phyloP scores from a whole-genome alignment of 1,140 invertebrate genomes.

The Drosophila persimilis region DNA sequence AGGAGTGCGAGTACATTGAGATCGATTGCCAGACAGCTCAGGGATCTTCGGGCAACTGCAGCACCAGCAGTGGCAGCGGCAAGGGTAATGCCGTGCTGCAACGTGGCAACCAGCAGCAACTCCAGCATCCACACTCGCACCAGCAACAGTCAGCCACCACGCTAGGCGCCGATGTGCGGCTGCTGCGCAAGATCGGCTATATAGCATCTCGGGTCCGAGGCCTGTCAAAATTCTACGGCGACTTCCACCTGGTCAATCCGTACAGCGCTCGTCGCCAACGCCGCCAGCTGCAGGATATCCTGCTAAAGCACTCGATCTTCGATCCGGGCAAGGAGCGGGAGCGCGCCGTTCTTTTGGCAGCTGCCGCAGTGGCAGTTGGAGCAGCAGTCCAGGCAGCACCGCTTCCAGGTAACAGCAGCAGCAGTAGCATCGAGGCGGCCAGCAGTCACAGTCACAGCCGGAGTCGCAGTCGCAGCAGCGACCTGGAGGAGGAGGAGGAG shows the following conservation, averaged over 20 bases:
- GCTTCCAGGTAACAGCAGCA: slow-evolving; percentile 34
- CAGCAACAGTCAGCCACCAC: slow-evolving; percentile 32
- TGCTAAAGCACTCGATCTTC: slow-evolving; percentile 73
- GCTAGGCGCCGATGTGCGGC: slow-evolving; percentile 68
- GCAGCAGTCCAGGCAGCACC: slow-evolving; percentile 10
- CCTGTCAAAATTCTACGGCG: slow-evolving; percentile 72
- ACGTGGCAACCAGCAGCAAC: slow-evolving; percentile 23
- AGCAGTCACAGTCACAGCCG: slow-evolving; percentile 23
- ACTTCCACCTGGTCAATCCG: slow-evolving; percentile 72
- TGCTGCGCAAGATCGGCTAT: slow-evolving; percentile 77
- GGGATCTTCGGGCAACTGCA: slow-evolving; percentile 20
- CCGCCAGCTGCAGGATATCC: slow-evolving; percentile 73
- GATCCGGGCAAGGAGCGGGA: slow-evolving; percentile 69
- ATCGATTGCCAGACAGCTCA: slow-evolving; percentile 46
- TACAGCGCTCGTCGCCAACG: slow-evolving; percentile 75
- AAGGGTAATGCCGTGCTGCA: slow-evolving; percentile 8
- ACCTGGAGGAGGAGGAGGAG: slow-evolving; percentile 41
- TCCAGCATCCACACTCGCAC: slow-evolving; percentile 15
- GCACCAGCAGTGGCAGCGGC: slow-evolving; percentile 26
- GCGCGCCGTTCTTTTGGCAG: slow-evolving; percentile 59
- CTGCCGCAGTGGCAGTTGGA: slow-evolving; percentile 59
- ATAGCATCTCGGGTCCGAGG: slow-evolving; percentile 77
- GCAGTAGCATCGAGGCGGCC: slow-evolving; percentile 29
- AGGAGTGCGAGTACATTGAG: slow-evolving; percentile 43
- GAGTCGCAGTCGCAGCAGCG: slow-evolving; percentile 22